A percentile compares a stretch with the other conserved stretches of the same genome.
phyloP scores from a whole-genome alignment of 2,888 invertebrate species.

The Cephus pygmeus region DNA sequence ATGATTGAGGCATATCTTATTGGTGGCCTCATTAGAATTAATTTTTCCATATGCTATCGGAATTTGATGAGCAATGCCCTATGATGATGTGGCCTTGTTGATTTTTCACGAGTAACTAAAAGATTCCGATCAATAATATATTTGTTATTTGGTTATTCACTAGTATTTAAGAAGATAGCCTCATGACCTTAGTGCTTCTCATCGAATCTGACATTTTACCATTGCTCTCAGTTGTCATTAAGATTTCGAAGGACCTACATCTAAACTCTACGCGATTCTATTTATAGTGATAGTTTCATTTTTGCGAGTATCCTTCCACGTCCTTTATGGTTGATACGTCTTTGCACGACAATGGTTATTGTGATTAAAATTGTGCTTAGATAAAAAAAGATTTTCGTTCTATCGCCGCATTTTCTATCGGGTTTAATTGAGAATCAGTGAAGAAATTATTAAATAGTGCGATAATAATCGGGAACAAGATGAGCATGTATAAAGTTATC shows the following conservation, averaged over 20 bases:
- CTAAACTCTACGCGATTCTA: neutral
- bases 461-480: conserved; percentile 26
- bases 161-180: conserved; percentile 44
- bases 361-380: neutral
- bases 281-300: neutral
- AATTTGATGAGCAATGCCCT: conserved; percentile 11
- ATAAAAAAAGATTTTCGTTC: neutral
- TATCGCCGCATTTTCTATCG: neutral
- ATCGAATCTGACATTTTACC: conserved; percentile 37
- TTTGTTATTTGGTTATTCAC: conserved; percentile 30
- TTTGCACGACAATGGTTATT: conserved; percentile 3
- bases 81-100: conserved; percentile 21
- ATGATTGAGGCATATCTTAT: neutral
- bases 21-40: conserved; percentile 6
- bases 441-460: conserved; percentile 4
- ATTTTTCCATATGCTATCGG: conserved; percentile 17
- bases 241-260: conserved; percentile 35
- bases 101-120: conserved; percentile 26
- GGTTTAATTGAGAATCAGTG: neutral
- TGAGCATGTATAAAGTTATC: conserved; percentile 52
- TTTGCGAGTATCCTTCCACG: neutral
- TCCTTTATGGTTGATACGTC: neutral
- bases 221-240: conserved; percentile 44
- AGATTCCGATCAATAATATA: conserved; percentile 43
- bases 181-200: conserved; percentile 44